Evolutionary conservation across 2,113 vertebrate genomes (phyloP), one percentile per base, ranked within the genome.

Genomic region (Aramus guarauna): DNA sequence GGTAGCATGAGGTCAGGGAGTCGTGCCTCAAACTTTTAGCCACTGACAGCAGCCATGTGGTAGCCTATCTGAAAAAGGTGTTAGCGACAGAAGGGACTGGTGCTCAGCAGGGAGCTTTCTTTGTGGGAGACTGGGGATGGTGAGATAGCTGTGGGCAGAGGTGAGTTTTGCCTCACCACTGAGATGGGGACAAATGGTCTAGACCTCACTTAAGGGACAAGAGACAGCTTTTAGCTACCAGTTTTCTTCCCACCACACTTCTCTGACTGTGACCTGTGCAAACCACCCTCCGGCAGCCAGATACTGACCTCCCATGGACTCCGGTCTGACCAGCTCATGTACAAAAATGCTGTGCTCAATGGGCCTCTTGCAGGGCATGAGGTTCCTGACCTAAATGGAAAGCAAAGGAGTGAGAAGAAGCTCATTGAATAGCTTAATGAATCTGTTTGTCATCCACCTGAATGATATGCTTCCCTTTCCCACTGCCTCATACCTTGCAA

Each of bases 11-110:
- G 30, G 15, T n/a, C 45, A 64, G 13, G 15, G 23, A 64, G 5
- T 15, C 29, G 2, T 73, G 34, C 34, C 36, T 75, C 53, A 48
- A 12, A 67, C 27, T 36, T 56, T 11, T 34, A 56, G 16, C 5
- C 12, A 5, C 71, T 68, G 48, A 26, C 36, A 82, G 12, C 0
- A 0, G 29, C 22, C 15, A 4, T 11, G 9, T 20, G 21, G 11
- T 34, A 20, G 43, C 21, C 23, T 67, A 10, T 17, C 22, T 91
- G 66, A 81, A 86, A 72, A 9, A 77, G 4, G 7, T 20, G 12
- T 50, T 34, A 81, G 11, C 5, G 6, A 29, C 30, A 73, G 47
- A 77, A 90, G 24, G 32, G 32, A 69, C 29, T 43, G 27, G 9
- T 45, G 14, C 50, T 43, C 34, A 68, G 6, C 0, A 4, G 22